These are phyloP conservation scores for Parus major DNA, from an alignment of 2,113 vertebrate species.

Conservation along the genomic window DNA sequence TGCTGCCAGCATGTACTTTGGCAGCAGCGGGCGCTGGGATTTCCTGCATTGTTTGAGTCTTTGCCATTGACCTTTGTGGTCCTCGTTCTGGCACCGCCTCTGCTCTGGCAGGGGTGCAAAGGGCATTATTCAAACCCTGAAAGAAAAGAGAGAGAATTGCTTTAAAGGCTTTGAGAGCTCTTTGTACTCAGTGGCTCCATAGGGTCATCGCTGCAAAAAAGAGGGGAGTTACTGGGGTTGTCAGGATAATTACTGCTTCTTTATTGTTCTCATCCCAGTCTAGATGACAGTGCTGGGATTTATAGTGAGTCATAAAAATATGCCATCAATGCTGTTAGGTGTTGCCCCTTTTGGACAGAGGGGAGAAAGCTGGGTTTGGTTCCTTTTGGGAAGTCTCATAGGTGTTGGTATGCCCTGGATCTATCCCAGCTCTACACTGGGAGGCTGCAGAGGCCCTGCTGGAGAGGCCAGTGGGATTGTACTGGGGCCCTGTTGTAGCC, in stretches of 20 bases:
- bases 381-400: background rate
- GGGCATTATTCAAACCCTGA: constrained; percentile 36
- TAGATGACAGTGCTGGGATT: background rate
- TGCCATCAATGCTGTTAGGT: background rate
- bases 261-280: background rate
- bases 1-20: background rate
- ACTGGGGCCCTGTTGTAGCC: background rate
- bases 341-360: background rate
- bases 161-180: background rate
- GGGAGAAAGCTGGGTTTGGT: background rate
- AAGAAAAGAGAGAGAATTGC: background rate
- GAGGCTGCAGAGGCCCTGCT: background rate
- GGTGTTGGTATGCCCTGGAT: background rate
- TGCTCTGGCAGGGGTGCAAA: constrained; percentile 22
- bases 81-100: background rate
- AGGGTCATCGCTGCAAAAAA: background rate
- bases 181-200: background rate
- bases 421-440: background rate
- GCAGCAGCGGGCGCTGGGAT: background rate
- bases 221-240: constrained; percentile 30
- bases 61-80: background rate
- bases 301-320: background rate
- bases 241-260: constrained; percentile 29
- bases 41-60: constrained; percentile 37
- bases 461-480: background rate